Base-by-base conservation (phyloP, 1,140 invertebrate species). In the Gryon sp. region DNA sequence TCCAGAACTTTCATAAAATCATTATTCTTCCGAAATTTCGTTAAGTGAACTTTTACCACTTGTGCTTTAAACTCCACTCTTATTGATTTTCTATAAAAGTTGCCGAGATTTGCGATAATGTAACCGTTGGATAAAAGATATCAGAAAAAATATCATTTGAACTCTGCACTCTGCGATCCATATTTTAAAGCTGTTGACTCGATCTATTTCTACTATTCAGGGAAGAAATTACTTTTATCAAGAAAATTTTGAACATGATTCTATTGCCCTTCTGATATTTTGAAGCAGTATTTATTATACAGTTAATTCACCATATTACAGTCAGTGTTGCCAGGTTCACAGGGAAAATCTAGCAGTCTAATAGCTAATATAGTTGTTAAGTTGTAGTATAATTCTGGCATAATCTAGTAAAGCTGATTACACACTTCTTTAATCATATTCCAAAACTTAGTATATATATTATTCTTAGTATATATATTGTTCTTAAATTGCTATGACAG, bases 81-180 rank as follows among this genome's bases (percentile, higher is more conserved):
- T 66, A 77, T 77, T 77, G 74, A 72, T 77, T 77, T 66, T 77
- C 74, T 66, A 70, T 77, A 77, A 72, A 77, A 77, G 52, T 77
- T 77, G 66, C 66, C 45, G 66, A 77, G 74, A 77, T 77, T 66
- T 70, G 74, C 60, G 74, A 70, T 77, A 70, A 72, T 72, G 66
- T 77, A 70, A 77, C 60, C 66, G 74, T 65, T 32, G 53, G 74
- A 77, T 77, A 77, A 77, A 77, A 77, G 74, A 70, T 77, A 72
- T 66, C 66, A 66, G 74, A 70, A 76, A 77, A 77, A 65, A 65
- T 65, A 77, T 65, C 74, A 60, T 77, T 72, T 72, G 74, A 72
- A 70, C 66, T 77, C 60, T 72, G 66, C 59, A 62, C 59, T 65
- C 45, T 41, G 59, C 66, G 66, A 70, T 77, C 66, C 60, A 70